These are phyloP conservation scores for Dermolepida albohirtum DNA, from an alignment of 2,888 invertebrate genomes.

Conservation along the genomic window DNA sequence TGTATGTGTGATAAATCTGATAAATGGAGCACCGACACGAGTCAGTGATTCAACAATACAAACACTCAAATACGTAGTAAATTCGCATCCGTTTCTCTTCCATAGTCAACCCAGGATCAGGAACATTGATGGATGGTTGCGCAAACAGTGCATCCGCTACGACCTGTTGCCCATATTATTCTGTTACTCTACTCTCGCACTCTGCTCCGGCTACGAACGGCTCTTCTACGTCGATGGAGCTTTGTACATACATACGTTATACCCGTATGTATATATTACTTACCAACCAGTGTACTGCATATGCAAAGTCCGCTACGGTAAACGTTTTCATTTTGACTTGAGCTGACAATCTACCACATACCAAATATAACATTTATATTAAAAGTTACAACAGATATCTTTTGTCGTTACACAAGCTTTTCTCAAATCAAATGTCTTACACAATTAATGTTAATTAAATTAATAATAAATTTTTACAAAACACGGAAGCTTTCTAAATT, in stretches of 20 bases:
- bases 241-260: background rate
- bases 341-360: slow-evolving; percentile 22
- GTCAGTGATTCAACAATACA: slow-evolving; percentile 65
- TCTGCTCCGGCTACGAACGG: slow-evolving; percentile 33
- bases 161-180: slow-evolving; percentile 57
- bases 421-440: no score
- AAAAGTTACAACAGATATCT: slow-evolving; percentile 8
- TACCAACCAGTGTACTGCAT: slow-evolving; percentile 13
- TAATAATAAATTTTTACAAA: no score
- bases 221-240: slow-evolving; percentile 30
- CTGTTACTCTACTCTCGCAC: slow-evolving; percentile 47
- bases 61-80: slow-evolving; percentile 65
- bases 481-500: no score
- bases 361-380: slow-evolving; percentile 19
- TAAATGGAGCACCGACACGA: slow-evolving; percentile 64
- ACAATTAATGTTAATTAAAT: no score
- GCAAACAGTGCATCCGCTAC: slow-evolving; percentile 59
- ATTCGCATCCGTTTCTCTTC: slow-evolving; percentile 61
- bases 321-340: slow-evolving; percentile 8
- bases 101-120: slow-evolving; percentile 53
- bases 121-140: slow-evolving; percentile 60
- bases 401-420: background rate
- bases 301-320: slow-evolving; percentile 21
- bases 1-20: slow-evolving; percentile 59
- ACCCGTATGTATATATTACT: slow-evolving; percentile 18